Percentiles rank a stretch among this genome's conserved stretches.
These are phyloP conservation scores for Drosophila quadrilineata DNA, from an alignment of 1,140 invertebrate species.

Conservation along the genomic window DNA sequence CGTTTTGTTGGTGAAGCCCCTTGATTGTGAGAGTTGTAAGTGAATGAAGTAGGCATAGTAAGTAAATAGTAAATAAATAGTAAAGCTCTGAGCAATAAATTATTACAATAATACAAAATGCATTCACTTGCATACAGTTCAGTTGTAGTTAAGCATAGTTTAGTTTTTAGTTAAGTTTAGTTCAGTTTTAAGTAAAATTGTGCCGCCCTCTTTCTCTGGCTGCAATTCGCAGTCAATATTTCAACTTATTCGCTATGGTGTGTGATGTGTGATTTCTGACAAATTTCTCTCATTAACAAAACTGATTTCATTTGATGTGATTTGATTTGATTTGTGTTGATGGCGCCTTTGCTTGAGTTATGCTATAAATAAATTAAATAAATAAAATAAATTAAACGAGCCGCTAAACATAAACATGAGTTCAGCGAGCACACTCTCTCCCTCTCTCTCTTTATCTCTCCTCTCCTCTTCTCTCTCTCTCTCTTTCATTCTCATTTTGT, in stretches of 20 bases:
- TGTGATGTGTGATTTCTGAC: conserved; percentile 16
- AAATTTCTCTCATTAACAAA: conserved; percentile 15
- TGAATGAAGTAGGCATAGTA: conserved; percentile 55
- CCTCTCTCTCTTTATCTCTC: conserved; percentile 1
- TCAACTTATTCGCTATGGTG: conserved; percentile 52
- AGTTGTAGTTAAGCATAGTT: conserved; percentile 30
- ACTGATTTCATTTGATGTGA: no score
- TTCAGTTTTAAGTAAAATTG: conserved; percentile 23
- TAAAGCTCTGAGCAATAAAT: conserved; percentile 64
- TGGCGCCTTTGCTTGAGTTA: conserved; percentile 64
- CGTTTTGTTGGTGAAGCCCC: conserved; percentile 19
- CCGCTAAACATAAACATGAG: background rate
- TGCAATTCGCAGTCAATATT: conserved; percentile 5
- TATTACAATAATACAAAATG: conserved; percentile 55
- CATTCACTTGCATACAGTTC: conserved; percentile 45
- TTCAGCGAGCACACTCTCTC: background rate
- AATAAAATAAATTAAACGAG: conserved; percentile 73
- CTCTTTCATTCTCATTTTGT: background rate
- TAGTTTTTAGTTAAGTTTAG: conserved; percentile 23
- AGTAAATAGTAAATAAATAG: conserved; percentile 38
- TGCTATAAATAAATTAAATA: conserved; percentile 79
- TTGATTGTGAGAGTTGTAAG: conserved; percentile 15
- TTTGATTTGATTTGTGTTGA: conserved; percentile 27
- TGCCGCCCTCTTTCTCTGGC: conserved; percentile 8
- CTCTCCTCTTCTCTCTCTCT: background rate